A percentile compares a stretch with the other conserved stretches of the same genome.
phyloP scores from a whole-genome alignment of 2,797 vertebrate genomes.

The Falco concolor region DNA sequence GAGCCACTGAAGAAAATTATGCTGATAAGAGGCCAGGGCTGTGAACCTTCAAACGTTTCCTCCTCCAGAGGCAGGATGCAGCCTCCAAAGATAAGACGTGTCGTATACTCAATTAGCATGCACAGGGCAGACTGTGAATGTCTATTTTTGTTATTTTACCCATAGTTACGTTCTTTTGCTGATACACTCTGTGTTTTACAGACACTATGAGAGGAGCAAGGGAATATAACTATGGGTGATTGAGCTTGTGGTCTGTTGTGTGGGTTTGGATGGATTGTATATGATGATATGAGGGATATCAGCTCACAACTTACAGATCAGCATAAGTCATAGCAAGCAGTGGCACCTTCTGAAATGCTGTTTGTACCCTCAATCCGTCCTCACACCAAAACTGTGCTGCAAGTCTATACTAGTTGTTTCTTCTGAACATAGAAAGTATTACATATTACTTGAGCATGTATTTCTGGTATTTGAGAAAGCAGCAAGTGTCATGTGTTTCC shows the following conservation, averaged over 20 bases:
- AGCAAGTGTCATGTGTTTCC: background rate
- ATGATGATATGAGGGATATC: background rate
- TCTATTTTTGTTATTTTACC: background rate
- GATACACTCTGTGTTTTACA: too few species aligned
- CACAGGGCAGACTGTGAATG: background rate
- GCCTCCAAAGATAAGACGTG: fast-evolving
- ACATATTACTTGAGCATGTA: background rate
- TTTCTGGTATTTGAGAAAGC: background rate
- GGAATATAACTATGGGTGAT: too few species aligned
- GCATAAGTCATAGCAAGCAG: background rate
- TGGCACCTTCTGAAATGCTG: background rate
- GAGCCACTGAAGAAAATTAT: background rate
- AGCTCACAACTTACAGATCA: background rate
- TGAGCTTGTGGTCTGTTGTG: background rate
- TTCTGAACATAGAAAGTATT: background rate
- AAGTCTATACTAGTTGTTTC: background rate
- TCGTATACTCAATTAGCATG: background rate
- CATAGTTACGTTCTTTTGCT: background rate
- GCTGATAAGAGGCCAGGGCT: background rate
- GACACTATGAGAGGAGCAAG: too few species aligned
- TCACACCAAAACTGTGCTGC: background rate
- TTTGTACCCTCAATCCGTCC: background rate
- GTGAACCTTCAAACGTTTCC: background rate
- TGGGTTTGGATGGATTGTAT: background rate
- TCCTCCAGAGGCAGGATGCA: background rate